phyloP scores from a whole-genome alignment of 2,888 invertebrate species.

The Oligia latruncula region DNA sequence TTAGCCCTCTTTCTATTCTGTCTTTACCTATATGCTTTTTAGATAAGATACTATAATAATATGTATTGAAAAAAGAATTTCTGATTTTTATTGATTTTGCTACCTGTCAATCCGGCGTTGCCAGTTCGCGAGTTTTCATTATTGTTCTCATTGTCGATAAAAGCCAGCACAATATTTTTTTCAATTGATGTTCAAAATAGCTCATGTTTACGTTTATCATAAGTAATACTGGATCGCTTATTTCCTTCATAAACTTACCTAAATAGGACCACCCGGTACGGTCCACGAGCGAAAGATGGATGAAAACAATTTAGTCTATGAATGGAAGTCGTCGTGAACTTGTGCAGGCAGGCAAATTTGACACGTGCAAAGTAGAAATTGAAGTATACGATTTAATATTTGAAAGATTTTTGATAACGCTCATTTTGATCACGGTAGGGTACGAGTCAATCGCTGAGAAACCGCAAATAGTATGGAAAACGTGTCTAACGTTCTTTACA shows the following conservation, averaged over 20 bases:
- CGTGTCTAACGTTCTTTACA: background rate
- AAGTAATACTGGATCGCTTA: background rate
- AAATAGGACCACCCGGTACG: slow-evolving; percentile 16
- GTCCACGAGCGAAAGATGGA: slow-evolving; percentile 15
- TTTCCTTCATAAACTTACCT: background rate
- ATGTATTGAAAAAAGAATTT: background rate
- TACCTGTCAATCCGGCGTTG: background rate
- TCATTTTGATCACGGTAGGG: background rate
- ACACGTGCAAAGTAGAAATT: slow-evolving; percentile 26
- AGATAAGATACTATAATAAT: background rate
- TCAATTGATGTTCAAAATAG: no score
- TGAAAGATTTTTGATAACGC: background rate
- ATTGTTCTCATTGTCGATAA: background rate
- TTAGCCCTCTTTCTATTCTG: no score
- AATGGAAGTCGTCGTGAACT: background rate
- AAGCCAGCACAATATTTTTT: background rate
- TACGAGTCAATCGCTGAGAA: background rate
- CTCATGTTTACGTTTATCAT: no score
- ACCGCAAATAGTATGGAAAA: background rate
- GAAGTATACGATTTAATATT: background rate
- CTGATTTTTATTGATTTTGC: background rate
- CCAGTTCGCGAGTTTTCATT: no score
- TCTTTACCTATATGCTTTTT: no score
- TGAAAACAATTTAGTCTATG: slow-evolving; percentile 12
- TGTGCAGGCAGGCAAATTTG: background rate